phyloP scores from a whole-genome alignment of 2,113 vertebrate genomes.

The Grammomys dolichurus region DNA sequence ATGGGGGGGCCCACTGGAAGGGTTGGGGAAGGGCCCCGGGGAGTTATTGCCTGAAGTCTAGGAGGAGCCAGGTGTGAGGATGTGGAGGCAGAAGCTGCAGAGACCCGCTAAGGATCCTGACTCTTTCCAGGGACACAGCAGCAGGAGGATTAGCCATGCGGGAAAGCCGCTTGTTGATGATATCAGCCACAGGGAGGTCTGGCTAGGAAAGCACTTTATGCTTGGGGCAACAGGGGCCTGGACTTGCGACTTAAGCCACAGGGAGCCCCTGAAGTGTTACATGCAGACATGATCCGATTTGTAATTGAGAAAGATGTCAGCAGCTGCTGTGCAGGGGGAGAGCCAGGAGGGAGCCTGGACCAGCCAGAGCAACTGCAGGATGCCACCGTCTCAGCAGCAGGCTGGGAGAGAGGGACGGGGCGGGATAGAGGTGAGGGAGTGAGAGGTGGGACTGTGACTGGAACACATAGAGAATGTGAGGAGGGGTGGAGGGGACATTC shows the following conservation, averaged over 20 bases:
- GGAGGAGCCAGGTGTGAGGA: not conserved
- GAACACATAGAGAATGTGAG: too few species aligned
- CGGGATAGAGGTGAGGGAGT: too few species aligned
- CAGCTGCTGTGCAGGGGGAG: not conserved
- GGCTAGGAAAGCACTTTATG: not conserved
- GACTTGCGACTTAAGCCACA: not conserved
- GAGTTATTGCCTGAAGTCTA: not conserved
- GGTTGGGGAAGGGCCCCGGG: not conserved
- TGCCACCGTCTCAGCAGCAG: not conserved
- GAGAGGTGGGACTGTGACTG: not conserved
- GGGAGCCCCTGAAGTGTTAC: constrained; percentile 34
- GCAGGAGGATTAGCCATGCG: fast-evolving
- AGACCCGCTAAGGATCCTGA: not conserved
- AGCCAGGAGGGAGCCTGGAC: not conserved
- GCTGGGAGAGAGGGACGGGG: not conserved
- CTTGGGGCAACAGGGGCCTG: not conserved
- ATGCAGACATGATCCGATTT: not conserved
- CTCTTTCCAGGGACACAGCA: not conserved
- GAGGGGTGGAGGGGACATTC: too few species aligned
- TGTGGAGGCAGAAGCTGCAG: not conserved
- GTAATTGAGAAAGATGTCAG: not conserved
- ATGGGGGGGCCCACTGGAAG: fast-evolving
- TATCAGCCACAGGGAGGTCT: not conserved
- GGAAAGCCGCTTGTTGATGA: not conserved
- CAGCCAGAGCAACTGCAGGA: not conserved